A percentile compares a stretch with the other conserved stretches of the same genome.
Conservation (phyloP, 2,888 invertebrate genomes). For the Myopa tessellatipennis region DNA sequence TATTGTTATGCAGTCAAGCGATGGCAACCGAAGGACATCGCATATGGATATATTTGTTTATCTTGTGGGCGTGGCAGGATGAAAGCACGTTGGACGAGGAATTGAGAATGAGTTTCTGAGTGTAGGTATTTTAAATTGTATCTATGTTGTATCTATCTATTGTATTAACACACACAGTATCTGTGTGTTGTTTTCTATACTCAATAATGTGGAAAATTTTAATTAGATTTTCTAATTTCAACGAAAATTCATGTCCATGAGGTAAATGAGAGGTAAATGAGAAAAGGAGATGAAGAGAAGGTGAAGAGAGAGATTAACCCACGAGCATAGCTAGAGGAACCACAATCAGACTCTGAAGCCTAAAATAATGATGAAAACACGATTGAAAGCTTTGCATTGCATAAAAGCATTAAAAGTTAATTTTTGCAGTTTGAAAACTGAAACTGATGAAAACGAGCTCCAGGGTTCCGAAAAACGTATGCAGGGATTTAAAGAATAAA, state of each 20-base stretch:
- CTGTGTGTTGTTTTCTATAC: constrained; percentile 2
- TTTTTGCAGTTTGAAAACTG: not conserved
- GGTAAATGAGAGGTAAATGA: too few relatives aligned
- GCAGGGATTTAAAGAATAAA: too few relatives aligned
- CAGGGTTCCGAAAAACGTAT: too few relatives aligned
- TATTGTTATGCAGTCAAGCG: not conserved
- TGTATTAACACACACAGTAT: not conserved
- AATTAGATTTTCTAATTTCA: constrained; percentile 31
- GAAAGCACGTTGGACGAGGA: too few relatives aligned
- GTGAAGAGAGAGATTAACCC: not conserved
- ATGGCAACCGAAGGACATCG: not conserved
- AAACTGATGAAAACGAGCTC: not conserved
- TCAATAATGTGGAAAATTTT: constrained; percentile 35
- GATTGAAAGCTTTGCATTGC: not conserved
- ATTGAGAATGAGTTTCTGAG: not conserved
- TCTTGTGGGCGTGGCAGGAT: not conserved
- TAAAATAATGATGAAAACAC: not conserved
- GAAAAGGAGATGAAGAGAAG: not conserved
- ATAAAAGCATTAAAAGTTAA: not conserved
- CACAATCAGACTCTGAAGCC: not conserved
- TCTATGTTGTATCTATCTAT: not conserved
- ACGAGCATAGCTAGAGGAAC: not conserved
- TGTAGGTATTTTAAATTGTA: not conserved
- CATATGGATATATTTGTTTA: not conserved
- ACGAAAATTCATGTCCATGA: not conserved